Evolutionary conservation across 1,140 invertebrate species (phyloP).

Genomic region (Sesamia nonagrioides): DNA sequence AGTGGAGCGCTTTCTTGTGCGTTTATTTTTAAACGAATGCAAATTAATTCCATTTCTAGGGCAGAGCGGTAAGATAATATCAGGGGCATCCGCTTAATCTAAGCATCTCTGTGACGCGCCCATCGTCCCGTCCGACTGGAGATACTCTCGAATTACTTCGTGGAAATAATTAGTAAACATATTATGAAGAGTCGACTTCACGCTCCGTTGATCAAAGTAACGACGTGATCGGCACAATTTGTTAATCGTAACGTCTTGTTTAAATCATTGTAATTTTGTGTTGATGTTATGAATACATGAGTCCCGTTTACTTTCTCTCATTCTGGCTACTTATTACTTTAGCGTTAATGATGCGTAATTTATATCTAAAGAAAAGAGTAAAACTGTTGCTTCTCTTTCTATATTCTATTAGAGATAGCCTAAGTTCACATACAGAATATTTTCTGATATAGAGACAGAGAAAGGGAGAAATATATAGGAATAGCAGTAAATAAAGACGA

Average conservation of each 20-base stretch:
- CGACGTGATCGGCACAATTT: slow-evolving; percentile 49
- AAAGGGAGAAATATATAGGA: no score
- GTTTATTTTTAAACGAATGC: slow-evolving; percentile 60
- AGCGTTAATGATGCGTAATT: not conserved
- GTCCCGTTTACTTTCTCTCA: slow-evolving; percentile 17
- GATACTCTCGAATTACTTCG: slow-evolving; percentile 56
- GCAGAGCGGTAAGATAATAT: slow-evolving; percentile 59
- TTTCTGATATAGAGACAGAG: no score
- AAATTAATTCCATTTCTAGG: slow-evolving; percentile 62
- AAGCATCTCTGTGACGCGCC: slow-evolving; percentile 59
- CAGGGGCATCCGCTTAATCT: slow-evolving; percentile 57
- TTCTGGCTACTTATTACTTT: not conserved
- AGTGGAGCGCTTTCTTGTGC: slow-evolving; percentile 54
- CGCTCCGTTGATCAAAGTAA: slow-evolving; percentile 51
- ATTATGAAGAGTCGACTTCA: slow-evolving; percentile 47
- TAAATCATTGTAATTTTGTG: slow-evolving; percentile 46
- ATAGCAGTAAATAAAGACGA: no score
- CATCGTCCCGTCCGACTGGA: slow-evolving; percentile 48
- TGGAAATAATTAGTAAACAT: slow-evolving; percentile 59
- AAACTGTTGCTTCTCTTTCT: no score
- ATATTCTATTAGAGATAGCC: no score
- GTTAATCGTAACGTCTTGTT: slow-evolving; percentile 52
- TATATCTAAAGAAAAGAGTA: no score
- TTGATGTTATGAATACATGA: slow-evolving; percentile 47
- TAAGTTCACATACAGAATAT: no score